Evolutionary conservation across 2,113 vertebrate species (phyloP), one percentile per base, ranked within the genome.

Genomic region (Eidolon helvum): DNA sequence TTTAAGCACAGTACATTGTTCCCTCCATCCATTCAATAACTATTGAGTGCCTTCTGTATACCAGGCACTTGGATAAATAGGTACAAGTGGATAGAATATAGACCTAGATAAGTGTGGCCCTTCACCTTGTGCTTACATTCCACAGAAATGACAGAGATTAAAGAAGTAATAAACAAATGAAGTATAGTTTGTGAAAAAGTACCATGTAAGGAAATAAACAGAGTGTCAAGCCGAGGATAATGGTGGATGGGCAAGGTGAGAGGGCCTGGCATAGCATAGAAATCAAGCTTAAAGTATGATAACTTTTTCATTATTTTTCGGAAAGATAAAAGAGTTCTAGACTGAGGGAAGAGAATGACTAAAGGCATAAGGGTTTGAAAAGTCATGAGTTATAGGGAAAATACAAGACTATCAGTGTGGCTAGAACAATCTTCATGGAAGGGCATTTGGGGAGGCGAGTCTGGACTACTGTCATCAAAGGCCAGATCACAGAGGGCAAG

Each of bases 321-420:
- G 35, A 80, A 59, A 48, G 38, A 22, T 53, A 45, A 48, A 55
- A 45, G 22, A 75, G 43, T 68, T 91, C n/a, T 38, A 43, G 22
- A 38, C 50, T 33, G 22, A 63, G 38, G 24, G 16, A 77, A 16
- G 4, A 53, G 50, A 68, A 68, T 69, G 38, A 38, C 48, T 24
- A 68, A 63, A 61, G 61, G 3, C n/a, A 33, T 15, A 7, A 53
- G 77, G 74, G 28, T 43, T 88, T 26, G 33, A 50, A 61, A 83
- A 43, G 12, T 1, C 26, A 28, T 55, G 33, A 4, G 43, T 7
- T 38, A 1, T 21, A 22, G 9, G 65, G 18, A 43, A 84, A 65
- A 21, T 8, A 80, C 9, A 59, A 8, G 11, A 35, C 24, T 15
- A 0, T 78, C 18, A 1, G 0, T 5, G 0, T 65, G 21, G 35